Conservation (phyloP, 2,113 vertebrate species). For the Aepyceros melampus region DNA sequence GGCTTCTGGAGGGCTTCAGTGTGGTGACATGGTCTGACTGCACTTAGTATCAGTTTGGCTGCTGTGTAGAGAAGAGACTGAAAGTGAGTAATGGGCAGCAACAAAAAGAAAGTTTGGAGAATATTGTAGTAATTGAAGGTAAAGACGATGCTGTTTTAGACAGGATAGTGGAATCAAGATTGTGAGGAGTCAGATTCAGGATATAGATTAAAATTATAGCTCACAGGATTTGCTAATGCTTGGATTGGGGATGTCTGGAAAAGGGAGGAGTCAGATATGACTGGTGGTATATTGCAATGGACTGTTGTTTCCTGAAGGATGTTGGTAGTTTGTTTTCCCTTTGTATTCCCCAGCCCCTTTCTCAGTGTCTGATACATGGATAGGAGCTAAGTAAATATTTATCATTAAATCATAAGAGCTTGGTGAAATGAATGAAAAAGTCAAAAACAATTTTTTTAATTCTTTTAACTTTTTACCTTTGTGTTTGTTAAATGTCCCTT, state of each 20-base stretch:
- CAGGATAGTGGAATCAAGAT: neutral
- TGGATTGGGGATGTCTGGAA: neutral
- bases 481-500: neutral
- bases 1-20: neutral
- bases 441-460: neutral
- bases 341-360: neutral
- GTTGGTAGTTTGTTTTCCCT: neutral
- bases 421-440: conserved; percentile 5
- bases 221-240: neutral
- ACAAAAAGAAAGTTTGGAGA: neutral
- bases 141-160: neutral
- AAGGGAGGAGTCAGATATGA: neutral
- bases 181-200: neutral
- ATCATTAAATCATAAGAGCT: neutral
- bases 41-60: neutral
- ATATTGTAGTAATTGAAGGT: neutral
- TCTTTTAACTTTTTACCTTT: neutral
- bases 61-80: neutral
- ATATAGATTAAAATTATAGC: neutral
- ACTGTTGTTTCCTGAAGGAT: neutral
- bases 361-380: neutral
- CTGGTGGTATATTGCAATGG: neutral
- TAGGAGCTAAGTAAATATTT: neutral
- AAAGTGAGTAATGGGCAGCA: neutral
- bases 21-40: neutral